Base-by-base conservation (phyloP, 2,888 invertebrate genomes). In the Pollenia amentaria region DNA sequence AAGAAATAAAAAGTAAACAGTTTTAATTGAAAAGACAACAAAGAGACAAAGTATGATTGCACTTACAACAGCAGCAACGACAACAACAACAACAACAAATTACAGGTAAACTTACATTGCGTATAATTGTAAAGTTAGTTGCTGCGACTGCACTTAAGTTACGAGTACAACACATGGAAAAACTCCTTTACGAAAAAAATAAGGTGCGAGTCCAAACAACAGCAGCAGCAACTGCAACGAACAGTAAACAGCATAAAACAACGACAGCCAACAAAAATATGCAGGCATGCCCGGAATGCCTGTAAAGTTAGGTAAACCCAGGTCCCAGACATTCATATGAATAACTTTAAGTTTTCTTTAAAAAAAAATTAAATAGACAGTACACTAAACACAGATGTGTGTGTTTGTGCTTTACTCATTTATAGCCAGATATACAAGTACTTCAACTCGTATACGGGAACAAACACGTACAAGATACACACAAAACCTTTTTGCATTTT, bases 1-100 rank as follows among this genome's bases (percentile, higher is more conserved):
- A 84, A 67, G 78, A 79, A 84, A 84, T 79, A 84, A 84, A 84
- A 79, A 79, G 57, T 67, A 83, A 83, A 72, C 57, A 65, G 42
- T 60, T 72, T 70, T 53, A 78, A 79, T 53, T 53, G 44, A 65
- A 84, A 67, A 65, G 57, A 62, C 78, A 79, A 73, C 42, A 67
- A 60, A 73, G 51, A 67, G 21, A 57, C 72, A 80, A 64, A 70
- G 29, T 77, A 77, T 57, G 77, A 77, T 53, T 64, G 14, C 70
- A 55, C 11, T 70, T 29, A 38, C 53, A 70, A 70, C 29, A 81
- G 7, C 65, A 75, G n/a, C 44, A 64, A n/a, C 8, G 44, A 42
- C 42, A 75, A 51, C 51, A 79, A 40, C 53, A 57, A 60, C 62
- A 42, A 40, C 44, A 53, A 53, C 53, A 69, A 53, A 10, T 44